Evolutionary conservation across 2,888 invertebrate genomes (phyloP).

Genomic region (Ditylenchus weischeri): DNA sequence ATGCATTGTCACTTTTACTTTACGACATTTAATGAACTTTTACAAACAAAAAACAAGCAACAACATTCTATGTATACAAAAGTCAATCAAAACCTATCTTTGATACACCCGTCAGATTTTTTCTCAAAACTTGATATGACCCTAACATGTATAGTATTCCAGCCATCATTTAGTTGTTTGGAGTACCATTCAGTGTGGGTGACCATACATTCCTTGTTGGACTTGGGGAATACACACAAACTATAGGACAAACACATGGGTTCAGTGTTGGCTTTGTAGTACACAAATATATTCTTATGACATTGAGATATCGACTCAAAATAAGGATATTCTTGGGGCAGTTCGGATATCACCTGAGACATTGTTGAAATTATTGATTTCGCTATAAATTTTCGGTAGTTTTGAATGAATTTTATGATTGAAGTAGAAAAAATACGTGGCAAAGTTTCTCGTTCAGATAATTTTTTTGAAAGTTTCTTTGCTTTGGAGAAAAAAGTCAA

Average conservation of each 20-base stretch:
- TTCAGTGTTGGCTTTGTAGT: slow-evolving; percentile 16
- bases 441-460: no score
- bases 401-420: no score
- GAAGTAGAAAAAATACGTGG: no score
- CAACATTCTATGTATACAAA: no score
- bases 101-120: background rate
- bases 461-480: no score
- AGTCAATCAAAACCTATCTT: background rate
- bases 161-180: background rate
- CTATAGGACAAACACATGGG: slow-evolving; percentile 20
- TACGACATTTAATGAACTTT: no score
- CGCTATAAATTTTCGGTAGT: background rate
- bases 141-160: background rate
- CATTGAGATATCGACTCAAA: slow-evolving; percentile 18
- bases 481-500: no score
- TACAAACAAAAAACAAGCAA: no score
- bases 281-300: slow-evolving; percentile 21
- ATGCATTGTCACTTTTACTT: no score
- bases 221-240: slow-evolving; percentile 16
- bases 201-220: background rate
- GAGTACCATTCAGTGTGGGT: slow-evolving; percentile 13
- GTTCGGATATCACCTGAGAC: background rate
- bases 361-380: background rate
- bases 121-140: background rate
- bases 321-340: slow-evolving; percentile 14